phyloP scores from a whole-genome alignment of 2,113 vertebrate genomes.

The Pedionomus torquatus region DNA sequence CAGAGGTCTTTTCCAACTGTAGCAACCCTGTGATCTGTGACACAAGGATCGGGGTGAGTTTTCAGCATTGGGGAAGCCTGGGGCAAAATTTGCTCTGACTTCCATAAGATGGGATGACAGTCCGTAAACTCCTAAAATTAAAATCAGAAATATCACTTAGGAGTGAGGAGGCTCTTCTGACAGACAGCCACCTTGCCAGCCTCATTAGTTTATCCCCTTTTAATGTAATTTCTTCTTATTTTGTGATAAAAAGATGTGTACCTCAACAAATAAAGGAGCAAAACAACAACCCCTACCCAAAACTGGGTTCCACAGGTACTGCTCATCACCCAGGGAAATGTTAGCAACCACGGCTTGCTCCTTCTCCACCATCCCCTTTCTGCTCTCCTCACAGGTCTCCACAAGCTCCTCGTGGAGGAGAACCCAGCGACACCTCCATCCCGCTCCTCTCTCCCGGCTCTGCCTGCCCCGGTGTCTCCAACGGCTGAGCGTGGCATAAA shows the following conservation, averaged over 20 bases:
- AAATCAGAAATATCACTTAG: neutral
- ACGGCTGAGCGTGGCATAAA: constrained; percentile 21
- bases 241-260: neutral
- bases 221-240: neutral
- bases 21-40: neutral
- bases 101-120: neutral
- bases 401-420: neutral
- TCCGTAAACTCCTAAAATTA: neutral
- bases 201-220: neutral
- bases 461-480: neutral
- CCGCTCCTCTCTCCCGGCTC: neutral
- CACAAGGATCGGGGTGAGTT: neutral
- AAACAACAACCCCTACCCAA: neutral
- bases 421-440: neutral
- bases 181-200: neutral
- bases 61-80: neutral
- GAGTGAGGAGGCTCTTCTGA: neutral
- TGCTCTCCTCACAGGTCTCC: neutral
- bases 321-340: neutral
- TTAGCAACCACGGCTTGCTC: neutral
- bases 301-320: neutral
- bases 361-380: neutral
- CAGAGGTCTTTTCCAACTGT: too few relatives aligned
- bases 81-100: neutral
- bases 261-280: neutral